Base-by-base conservation (phyloP, 2,888 invertebrate species). In the Liodrosophila aerea region DNA sequence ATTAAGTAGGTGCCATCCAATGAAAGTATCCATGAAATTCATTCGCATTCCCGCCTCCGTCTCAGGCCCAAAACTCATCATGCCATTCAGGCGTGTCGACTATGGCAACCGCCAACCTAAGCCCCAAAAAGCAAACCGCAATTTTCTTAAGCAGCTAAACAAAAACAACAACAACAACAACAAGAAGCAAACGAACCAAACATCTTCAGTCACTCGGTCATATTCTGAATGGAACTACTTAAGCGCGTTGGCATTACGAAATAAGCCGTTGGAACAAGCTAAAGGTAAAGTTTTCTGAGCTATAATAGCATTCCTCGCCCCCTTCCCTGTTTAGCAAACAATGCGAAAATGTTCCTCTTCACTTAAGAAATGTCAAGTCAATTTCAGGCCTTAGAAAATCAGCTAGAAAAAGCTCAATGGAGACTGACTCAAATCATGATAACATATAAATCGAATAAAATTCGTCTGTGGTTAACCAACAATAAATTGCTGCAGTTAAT, bases 1-100 rank as follows among this genome's bases (percentile, higher is more conserved):
- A 80, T 81, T 83, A 76, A 78, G 73, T 81, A 60, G 58, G 75
- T 78, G 73, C 62, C 67, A 61, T 36, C 50, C 54, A 56, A 59
- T 60, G 53, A 68, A 76, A 68, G 65, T 68, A 63, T 73, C 60
- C 63, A 69, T 65, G 58, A 61, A 64, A 64, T 64, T 57, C 59
- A 50, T 51, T 56, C 31, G 54, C 54, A 49, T 37, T 13, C 57
- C 22, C 2, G 22, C 22, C 22, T 22, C 22, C 22, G 5, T 29
- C 40, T n/a, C n/a, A n/a, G n/a, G n/a, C n/a, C n/a, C n/a, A n/a
- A n/a, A n/a, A n/a, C n/a, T n/a, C 13, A 27, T 13, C 13, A 22
- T 49, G 11, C 16, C 9, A 44, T 22, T 22, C 27, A 12, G 34
- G 43, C 15, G n/a, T 37, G 49, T 50, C 31, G 43, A 15, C 53